These are phyloP conservation scores for Exephanes ischioxanthus DNA, from an alignment of 2,888 invertebrate genomes.

Conservation along the genomic window DNA sequence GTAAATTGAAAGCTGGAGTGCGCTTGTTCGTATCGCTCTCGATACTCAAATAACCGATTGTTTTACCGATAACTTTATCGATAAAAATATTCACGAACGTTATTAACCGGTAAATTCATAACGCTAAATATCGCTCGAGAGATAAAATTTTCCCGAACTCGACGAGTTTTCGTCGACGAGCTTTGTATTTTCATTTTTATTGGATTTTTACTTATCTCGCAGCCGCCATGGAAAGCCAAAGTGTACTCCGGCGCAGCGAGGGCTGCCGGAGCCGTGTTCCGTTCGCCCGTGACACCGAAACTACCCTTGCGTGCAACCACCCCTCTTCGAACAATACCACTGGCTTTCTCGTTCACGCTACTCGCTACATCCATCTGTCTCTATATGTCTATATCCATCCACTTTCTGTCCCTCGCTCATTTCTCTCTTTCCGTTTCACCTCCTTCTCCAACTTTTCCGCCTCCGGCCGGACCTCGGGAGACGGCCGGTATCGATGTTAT, in stretches of 20 bases:
- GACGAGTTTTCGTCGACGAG: not conserved
- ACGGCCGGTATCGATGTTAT: constrained; percentile 62
- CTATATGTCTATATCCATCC: not conserved
- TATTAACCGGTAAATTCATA: too few relatives aligned
- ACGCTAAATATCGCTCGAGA: not conserved
- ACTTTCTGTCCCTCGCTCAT: not conserved
- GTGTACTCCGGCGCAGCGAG: constrained; percentile 54
- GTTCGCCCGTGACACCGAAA: constrained; percentile 67
- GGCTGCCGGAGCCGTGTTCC: constrained; percentile 39
- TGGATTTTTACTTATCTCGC: constrained; percentile 16
- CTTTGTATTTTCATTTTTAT: constrained; percentile 10
- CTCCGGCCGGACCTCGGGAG: constrained; percentile 32
- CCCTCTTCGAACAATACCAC: constrained; percentile 24
- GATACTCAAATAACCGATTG: too few relatives aligned
- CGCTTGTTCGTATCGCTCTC: too few relatives aligned
- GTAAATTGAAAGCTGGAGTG: too few relatives aligned
- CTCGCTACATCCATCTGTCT: not conserved
- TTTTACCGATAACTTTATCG: too few relatives aligned
- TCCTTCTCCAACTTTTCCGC: not conserved
- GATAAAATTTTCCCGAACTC: not conserved
- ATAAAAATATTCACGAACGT: too few relatives aligned
- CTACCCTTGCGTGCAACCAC: constrained; percentile 64
- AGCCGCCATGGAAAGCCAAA: constrained; percentile 42
- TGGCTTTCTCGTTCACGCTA: not conserved
- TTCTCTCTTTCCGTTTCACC: constrained; percentile 14